These are phyloP conservation scores for Tinea semifulvella DNA, from an alignment of 2,888 invertebrate genomes.

Conservation along the genomic window DNA sequence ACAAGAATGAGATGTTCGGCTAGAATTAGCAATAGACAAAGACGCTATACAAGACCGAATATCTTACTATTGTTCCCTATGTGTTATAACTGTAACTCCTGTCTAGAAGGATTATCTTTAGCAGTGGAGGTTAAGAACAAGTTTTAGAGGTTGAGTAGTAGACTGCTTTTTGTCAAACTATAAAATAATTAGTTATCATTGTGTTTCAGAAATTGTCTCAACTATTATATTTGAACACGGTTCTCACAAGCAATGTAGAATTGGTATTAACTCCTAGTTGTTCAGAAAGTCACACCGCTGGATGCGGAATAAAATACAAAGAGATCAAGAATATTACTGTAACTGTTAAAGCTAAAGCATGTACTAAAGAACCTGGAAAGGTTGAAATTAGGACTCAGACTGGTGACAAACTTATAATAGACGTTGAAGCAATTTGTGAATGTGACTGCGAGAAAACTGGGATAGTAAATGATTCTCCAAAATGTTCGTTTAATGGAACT, in stretches of 20 bases:
- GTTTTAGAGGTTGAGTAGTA: no score
- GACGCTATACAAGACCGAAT: no score
- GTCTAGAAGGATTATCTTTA: no score
- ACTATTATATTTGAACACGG: slow-evolving; percentile 23
- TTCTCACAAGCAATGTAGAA: slow-evolving; percentile 26
- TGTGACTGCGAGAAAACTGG: slow-evolving; percentile 74
- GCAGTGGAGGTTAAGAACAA: no score
- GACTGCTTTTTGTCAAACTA: no score
- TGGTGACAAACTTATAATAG: slow-evolving; percentile 70
- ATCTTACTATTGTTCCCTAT: no score
- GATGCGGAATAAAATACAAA: slow-evolving; percentile 28
- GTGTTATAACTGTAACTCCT: no score
- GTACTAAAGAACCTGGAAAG: neutral
- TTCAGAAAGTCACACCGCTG: slow-evolving; percentile 16
- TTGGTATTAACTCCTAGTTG: slow-evolving; percentile 32
- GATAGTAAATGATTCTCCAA: slow-evolving; percentile 33
- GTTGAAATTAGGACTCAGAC: slow-evolving; percentile 1
- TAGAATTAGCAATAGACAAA: no score
- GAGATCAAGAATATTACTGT: slow-evolving; percentile 27
- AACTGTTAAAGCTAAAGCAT: slow-evolving; percentile 21
- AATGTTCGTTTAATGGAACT: slow-evolving; percentile 52
- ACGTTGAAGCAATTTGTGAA: slow-evolving; percentile 76
- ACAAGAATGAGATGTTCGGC: no score
- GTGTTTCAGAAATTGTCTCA: slow-evolving; percentile 29
- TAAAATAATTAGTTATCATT: neutral